Conservation (phyloP, 35 echinoderm and acorn worm genomes). For the Amphiura filiformis region DNA sequence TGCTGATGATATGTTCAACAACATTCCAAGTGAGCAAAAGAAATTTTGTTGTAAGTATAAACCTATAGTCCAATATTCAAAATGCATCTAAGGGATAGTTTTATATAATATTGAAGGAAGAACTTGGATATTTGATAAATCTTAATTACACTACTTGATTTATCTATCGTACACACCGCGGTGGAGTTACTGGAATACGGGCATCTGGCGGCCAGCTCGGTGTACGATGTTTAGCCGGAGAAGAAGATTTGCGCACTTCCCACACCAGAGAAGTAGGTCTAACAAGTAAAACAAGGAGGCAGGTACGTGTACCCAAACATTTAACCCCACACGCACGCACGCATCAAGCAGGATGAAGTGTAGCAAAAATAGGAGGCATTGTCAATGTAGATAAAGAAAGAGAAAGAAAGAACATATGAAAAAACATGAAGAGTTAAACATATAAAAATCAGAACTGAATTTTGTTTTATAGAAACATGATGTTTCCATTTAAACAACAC, state of each 20-base stretch:
- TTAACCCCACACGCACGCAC: conserved; percentile 1
- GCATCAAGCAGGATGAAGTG: conserved; percentile 12
- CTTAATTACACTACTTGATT: no score
- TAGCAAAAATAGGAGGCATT: conserved; percentile 9
- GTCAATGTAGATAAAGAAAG: background rate
- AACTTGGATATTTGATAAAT: no score
- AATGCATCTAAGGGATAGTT: no score
- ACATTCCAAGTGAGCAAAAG: no score
- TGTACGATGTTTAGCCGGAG: conserved; percentile 84
- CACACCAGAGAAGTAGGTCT: conserved; percentile 98
- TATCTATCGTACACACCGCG: background rate
- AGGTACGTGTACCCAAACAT: conserved; percentile 31
- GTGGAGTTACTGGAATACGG: conserved; percentile 21
- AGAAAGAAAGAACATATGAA: conserved; percentile 1
- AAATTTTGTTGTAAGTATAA: no score
- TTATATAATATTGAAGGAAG: no score
- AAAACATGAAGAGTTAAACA: no score
- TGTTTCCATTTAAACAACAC: no score
- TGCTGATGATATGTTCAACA: no score
- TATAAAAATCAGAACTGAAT: no score
- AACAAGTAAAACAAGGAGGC: conserved; percentile 10
- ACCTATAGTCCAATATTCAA: no score
- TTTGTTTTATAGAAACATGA: no score
- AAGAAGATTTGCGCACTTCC: conserved; percentile 98
- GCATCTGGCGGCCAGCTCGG: conserved; percentile 87